Conservation (phyloP, 2,888 invertebrate species). For the Germaria angustata region DNA sequence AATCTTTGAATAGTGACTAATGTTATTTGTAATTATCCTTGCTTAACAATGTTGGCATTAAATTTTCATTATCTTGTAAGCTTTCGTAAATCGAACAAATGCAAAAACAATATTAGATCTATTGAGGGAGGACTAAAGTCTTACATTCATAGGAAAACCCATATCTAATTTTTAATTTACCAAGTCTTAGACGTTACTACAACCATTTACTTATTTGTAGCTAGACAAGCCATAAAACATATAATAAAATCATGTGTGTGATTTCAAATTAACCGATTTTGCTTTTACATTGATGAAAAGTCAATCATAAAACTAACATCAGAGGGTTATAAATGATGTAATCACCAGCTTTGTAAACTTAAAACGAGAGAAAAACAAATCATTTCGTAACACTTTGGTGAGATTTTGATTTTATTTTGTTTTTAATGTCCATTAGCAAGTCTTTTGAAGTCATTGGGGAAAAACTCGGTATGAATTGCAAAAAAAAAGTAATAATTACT, state of each 20-base stretch:
- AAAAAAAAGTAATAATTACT: constrained; percentile 17
- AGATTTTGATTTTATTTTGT: neutral
- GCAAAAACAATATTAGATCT: too few relatives aligned
- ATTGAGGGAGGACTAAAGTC: too few relatives aligned
- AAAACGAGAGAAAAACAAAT: neutral
- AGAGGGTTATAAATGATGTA: constrained; percentile 16
- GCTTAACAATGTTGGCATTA: too few relatives aligned
- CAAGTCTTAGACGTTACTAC: too few relatives aligned
- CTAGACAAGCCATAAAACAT: neutral
- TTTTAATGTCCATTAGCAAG: constrained; percentile 28
- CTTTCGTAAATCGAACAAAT: too few relatives aligned
- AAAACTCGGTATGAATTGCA: constrained; percentile 8
- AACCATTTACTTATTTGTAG: too few relatives aligned
- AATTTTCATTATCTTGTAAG: too few relatives aligned
- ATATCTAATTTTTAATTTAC: too few relatives aligned
- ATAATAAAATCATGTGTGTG: neutral
- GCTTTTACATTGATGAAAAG: neutral
- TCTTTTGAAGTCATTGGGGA: neutral
- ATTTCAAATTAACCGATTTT: constrained; percentile 1
- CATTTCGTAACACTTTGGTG: constrained; percentile 42
- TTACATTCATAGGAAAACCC: too few relatives aligned
- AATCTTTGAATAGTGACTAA: too few relatives aligned
- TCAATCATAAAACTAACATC: neutral
- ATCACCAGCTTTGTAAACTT: neutral
- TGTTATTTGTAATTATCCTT: too few relatives aligned